Percentiles rank a stretch among this genome's conserved stretches.
Conservation (phyloP, 2,797 vertebrate species). For the Moxostoma hubbsi region DNA sequence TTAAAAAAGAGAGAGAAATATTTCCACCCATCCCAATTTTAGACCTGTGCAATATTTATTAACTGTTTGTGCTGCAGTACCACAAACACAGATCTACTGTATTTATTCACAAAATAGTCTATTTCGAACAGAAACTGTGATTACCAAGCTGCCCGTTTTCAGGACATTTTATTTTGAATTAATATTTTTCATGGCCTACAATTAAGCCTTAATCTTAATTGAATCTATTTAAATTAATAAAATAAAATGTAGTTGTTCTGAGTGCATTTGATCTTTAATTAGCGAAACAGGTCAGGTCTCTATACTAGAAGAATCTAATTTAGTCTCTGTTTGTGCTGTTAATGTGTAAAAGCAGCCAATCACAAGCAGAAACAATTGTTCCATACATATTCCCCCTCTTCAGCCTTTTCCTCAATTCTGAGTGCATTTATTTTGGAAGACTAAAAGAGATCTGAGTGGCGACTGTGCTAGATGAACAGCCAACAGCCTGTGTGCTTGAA, state of each 20-base stretch:
- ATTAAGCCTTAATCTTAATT: slow-evolving; percentile 38
- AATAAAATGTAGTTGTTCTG: slow-evolving; percentile 59
- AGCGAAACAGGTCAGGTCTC: slow-evolving; percentile 4
- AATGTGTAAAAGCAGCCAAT: slow-evolving; percentile 19
- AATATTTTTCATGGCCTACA: slow-evolving; percentile 21
- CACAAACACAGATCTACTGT: neutral
- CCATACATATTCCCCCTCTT: slow-evolving; percentile 19
- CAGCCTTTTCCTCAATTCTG: neutral
- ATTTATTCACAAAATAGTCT: slow-evolving; percentile 8
- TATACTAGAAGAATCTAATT: slow-evolving; percentile 26
- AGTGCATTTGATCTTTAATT: slow-evolving; percentile 48
- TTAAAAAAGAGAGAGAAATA: neutral
- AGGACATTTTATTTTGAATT: slow-evolving; percentile 21
- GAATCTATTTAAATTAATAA: slow-evolving; percentile 36
- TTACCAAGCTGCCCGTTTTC: neutral
- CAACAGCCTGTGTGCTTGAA: slow-evolving; percentile 39
- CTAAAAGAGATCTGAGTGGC: slow-evolving; percentile 25
- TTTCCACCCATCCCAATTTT: neutral
- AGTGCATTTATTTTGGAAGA: slow-evolving; percentile 16
- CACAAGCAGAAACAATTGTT: slow-evolving; percentile 38
- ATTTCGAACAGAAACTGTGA: neutral
- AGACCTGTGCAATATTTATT: neutral
- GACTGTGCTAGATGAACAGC: slow-evolving; percentile 43
- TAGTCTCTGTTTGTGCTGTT: slow-evolving; percentile 50
- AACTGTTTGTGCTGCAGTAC: neutral